Evolutionary conservation across 2,797 vertebrate genomes (phyloP).

Genomic region (Hydrocynus forskahlii): DNA sequence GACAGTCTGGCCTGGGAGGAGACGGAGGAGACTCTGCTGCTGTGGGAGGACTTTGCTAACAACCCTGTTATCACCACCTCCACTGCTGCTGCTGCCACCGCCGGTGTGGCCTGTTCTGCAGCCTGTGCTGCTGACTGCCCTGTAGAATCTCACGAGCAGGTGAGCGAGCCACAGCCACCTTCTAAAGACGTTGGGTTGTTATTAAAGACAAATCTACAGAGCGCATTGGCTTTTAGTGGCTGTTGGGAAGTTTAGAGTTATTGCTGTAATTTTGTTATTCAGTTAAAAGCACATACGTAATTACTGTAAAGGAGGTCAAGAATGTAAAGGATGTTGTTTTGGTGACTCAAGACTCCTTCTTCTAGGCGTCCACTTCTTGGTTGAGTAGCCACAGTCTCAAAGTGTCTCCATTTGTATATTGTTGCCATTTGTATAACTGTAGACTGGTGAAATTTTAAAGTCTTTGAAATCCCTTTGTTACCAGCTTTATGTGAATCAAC

Average conservation of each 20-base stretch:
- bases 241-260: not conserved
- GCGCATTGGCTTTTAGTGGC: not conserved
- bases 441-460: too few species aligned
- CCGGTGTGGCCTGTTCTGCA: not conserved
- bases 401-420: too few species aligned
- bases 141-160: conserved; percentile 76
- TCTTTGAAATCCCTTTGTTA: too few species aligned
- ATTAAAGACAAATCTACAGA: not conserved
- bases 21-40: conserved; percentile 93
- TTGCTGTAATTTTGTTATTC: not conserved
- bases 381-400: too few species aligned
- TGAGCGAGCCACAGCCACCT: conserved; percentile 3
- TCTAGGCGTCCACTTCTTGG: too few species aligned
- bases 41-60: conserved; percentile 97
- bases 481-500: too few species aligned
- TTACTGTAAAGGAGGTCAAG: not conserved
- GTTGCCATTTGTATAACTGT: too few species aligned
- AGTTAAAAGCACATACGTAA: not conserved
- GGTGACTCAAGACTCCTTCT: not conserved
- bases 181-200: not conserved
- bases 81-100: conserved; percentile 47
- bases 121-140: conserved; percentile 69
- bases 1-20: conserved; percentile 98
- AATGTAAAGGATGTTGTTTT: not conserved
- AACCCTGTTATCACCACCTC: conserved; percentile 35